phyloP scores from a whole-genome alignment of 2,888 invertebrate species.

The Himalopsyche kuldschensis region DNA sequence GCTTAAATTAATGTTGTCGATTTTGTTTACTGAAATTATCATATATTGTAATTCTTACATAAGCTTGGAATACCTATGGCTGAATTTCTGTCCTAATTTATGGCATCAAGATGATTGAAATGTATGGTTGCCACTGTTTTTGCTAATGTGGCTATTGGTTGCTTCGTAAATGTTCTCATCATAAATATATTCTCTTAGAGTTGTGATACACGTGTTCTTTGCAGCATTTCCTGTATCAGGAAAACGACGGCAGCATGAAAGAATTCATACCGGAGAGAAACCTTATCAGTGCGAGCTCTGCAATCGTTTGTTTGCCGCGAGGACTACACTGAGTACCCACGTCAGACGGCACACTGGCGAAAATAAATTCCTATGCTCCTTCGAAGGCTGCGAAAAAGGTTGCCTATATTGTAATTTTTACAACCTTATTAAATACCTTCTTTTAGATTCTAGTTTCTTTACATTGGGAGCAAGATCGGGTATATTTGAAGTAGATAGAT shows the following conservation, averaged over 20 bases:
- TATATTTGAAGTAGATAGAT: too few species aligned
- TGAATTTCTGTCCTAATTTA: too few species aligned
- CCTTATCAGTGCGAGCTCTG: slow-evolving; percentile 33
- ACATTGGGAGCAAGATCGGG: too few species aligned
- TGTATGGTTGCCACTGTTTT: neutral
- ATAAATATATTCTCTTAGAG: neutral
- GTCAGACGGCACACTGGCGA: slow-evolving; percentile 26
- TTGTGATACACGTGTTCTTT: neutral
- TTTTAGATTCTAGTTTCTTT: too few species aligned
- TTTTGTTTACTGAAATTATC: too few species aligned
- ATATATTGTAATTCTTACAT: too few species aligned
- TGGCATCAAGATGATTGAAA: too few species aligned
- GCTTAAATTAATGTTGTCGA: neutral
- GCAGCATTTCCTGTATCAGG: slow-evolving; percentile 36
- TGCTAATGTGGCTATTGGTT: neutral
- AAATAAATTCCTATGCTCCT: slow-evolving; percentile 21
- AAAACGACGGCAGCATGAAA: slow-evolving; percentile 28
- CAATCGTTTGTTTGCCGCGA: slow-evolving; percentile 27
- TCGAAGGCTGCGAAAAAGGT: slow-evolving; percentile 30
- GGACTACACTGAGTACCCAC: slow-evolving; percentile 28
- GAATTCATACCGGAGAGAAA: slow-evolving; percentile 34
- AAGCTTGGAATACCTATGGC: too few species aligned
- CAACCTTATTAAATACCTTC: too few species aligned
- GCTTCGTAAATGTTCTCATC: too few species aligned
- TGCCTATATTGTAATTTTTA: too few species aligned